Base-by-base conservation (phyloP, 2,888 invertebrate species). In the Belgica antarctica region DNA sequence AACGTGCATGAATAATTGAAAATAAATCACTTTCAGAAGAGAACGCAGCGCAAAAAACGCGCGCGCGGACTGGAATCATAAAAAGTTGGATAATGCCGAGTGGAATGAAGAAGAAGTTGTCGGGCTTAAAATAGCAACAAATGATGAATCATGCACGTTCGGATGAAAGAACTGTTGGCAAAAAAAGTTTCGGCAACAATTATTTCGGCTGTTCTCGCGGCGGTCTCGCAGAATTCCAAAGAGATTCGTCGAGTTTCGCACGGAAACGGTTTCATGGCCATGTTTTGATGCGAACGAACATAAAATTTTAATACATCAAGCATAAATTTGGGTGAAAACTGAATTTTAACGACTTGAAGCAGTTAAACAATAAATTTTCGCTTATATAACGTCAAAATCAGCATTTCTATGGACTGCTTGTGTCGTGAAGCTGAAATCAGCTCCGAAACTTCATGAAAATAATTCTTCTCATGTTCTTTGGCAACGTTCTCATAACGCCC, bases 101-200 rank as follows among this genome's bases (percentile, higher is more conserved):
- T n/a, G 41, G 41, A 41, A 41, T 41, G 41, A 41, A 41, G 41
- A 41, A 41, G 41, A 41, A 41, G 41, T n/a, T n/a, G 41, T 41
- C n/a, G 41, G 3, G 41, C 41, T 41, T 41, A 41, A 41, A 41
- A 41, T 41, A 41, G 41, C 41, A 41, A 41, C 15, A 41, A 41
- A n/a, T 15, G 41, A 41, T 41, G 41, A 41, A 41, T 41, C 41
- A 41, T 41, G 41, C 41, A 15, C n/a, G 12, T 15, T 41, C 41
- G 41, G 41, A n/a, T 41, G 15, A 41, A 41, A 41, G 41, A 41
- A 10, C 34, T 15, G n/a, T n/a, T n/a, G 15, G 10, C 41, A 10
- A 41, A 15, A 41, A 41, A 15, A 12, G 41, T 41, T n/a, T 41
- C 10, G 41, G 41, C 12, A 41, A 41, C 41, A 41, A 41, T 41